These are phyloP conservation scores for Leptinotarsa rubiginosa DNA, from an alignment of 2,888 invertebrate species.

Conservation along the genomic window DNA sequence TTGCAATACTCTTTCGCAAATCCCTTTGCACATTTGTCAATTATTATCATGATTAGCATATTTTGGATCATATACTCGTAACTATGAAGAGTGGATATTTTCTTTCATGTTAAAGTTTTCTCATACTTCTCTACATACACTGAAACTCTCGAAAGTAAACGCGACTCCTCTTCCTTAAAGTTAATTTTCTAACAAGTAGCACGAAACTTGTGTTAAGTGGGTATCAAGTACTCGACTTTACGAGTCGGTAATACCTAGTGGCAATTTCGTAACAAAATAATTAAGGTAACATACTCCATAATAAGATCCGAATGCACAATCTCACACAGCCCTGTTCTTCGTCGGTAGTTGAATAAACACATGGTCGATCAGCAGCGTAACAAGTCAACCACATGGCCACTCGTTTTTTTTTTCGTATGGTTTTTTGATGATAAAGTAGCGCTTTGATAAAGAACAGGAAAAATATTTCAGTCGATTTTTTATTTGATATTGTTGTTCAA, in stretches of 20 bases:
- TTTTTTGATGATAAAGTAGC: neutral
- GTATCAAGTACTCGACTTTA: conserved; percentile 9
- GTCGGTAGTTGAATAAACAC: conserved; percentile 11
- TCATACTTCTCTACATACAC: neutral
- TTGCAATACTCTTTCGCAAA: no score
- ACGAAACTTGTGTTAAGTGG: conserved; percentile 14
- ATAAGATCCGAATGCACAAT: conserved; percentile 14
- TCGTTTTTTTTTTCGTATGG: neutral
- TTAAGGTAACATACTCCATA: conserved; percentile 19
- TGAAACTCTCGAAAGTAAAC: conserved; percentile 6
- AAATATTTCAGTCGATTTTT: neutral
- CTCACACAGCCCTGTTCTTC: conserved; percentile 1
- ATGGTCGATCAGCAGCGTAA: conserved; percentile 14
- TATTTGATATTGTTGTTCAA: neutral
- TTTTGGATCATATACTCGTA: no score
- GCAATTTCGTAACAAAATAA: conserved; percentile 16
- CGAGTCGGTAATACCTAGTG: conserved; percentile 16
- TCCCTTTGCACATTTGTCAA: no score
- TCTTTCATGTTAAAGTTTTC: neutral
- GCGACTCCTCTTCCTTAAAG: neutral
- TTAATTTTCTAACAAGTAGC: conserved; percentile 6
- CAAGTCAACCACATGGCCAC: conserved; percentile 10
- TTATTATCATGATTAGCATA: no score
- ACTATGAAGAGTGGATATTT: no score
- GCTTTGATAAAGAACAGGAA: neutral